Evolutionary conservation across 1,140 invertebrate species (phyloP), one percentile per base, ranked within the genome.

Genomic region (Rhopalosiphum padi): DNA sequence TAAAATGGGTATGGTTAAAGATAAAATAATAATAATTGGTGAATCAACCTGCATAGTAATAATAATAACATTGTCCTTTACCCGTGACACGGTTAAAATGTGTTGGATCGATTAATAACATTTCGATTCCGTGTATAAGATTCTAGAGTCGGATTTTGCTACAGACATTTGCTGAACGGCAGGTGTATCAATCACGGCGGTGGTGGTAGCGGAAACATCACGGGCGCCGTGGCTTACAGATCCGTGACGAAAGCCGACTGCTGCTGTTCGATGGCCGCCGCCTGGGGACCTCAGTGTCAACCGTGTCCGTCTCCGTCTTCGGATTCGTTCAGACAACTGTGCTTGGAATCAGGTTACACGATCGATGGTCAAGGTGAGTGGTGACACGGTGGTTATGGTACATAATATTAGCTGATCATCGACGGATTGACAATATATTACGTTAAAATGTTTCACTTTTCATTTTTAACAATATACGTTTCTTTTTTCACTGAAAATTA

Each of bases 181-280:
- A 96, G 97, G 91, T 98, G 97, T 94, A 85, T 91, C 30, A 96
- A 96, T 0, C 96, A 95, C 91, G 90, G 86, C 4, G 37, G 30
- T 3, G 51, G 53, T 37, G 15, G 30, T 30, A 41, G 30, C 60
- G 60, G 60, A n/a, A 77, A 92, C 41, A 9, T n/a, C 3, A 96
- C 96, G 18, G 97, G 89, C 1, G 48, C 41, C 15, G 21, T n/a
- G 23, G n/a, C 48, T 15, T 53, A 92, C 35, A 94, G 43, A 93
- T 23, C 90, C 18, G 96, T 97, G 22, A 97, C 96, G 0, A 97
- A 97, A 94, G 97, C 97, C 0, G 97, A 97, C 94, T 99, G 98
- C 94, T 99, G 98, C 95, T 98, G 98, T 94, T 97, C 97, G 0
- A 97, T 98, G 96, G 98, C 98, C 46, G 97, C 97, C n/a, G 98